Conservation (phyloP, 2,888 invertebrate genomes). For the Quadroppia sp. region DNA sequence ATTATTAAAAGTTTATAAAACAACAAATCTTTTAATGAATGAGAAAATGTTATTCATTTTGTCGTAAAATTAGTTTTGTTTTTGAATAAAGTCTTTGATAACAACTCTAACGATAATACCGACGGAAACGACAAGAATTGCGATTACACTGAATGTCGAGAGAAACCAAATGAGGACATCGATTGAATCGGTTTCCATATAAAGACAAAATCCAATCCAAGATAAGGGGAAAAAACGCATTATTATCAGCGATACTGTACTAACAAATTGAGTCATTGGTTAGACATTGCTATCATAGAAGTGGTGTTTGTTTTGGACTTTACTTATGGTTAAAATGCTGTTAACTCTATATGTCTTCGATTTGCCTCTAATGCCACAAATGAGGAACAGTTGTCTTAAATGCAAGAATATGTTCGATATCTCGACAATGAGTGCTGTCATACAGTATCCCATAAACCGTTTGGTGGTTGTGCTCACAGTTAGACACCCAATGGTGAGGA, state of each 20-base stretch:
- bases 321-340: slow-evolving; percentile 12
- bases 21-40: no score
- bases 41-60: no score
- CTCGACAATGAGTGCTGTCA: slow-evolving; percentile 37
- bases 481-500: slow-evolving; percentile 34
- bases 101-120: background rate
- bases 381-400: background rate
- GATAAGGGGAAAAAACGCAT: slow-evolving; percentile 13
- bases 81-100: background rate
- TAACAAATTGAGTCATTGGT: background rate
- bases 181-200: slow-evolving; percentile 10
- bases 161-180: background rate
- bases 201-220: slow-evolving; percentile 20
- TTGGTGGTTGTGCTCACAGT: background rate
- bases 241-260: slow-evolving; percentile 4
- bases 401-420: slow-evolving; percentile 38
- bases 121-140: background rate
- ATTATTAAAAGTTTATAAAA: no score
- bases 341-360: slow-evolving; percentile 4
- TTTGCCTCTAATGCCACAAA: background rate
- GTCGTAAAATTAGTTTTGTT: no score
- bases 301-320: background rate
- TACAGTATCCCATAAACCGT: slow-evolving; percentile 23
- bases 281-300: background rate
- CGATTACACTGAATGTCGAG: background rate